These are phyloP conservation scores for Ormia ochracea DNA, from an alignment of 2,888 invertebrate species.

Conservation along the genomic window DNA sequence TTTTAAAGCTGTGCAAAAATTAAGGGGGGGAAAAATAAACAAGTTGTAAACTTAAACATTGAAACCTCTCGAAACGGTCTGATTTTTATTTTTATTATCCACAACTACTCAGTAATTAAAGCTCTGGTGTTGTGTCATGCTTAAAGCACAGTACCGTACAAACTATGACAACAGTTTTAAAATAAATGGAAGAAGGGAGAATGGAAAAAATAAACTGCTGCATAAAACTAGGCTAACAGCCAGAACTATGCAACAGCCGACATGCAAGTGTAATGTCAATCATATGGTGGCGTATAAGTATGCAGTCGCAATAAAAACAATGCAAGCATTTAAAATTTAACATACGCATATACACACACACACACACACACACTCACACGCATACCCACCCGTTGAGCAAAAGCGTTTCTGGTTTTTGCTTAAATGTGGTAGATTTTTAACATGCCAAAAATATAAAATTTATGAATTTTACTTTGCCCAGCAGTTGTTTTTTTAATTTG, in stretches of 20 bases:
- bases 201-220: slow-evolving; percentile 30
- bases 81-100: neutral
- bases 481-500: slow-evolving; percentile 20
- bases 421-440: slow-evolving; percentile 30
- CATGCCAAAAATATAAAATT: slow-evolving; percentile 39
- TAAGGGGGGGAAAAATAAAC: neutral
- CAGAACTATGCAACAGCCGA: slow-evolving; percentile 41
- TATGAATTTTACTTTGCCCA: slow-evolving; percentile 26
- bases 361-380: neutral
- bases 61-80: neutral
- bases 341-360: neutral
- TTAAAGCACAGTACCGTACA: slow-evolving; percentile 22
- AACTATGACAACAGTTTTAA: slow-evolving; percentile 32
- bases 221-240: slow-evolving; percentile 55
- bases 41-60: slow-evolving; percentile 27
- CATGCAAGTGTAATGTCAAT: slow-evolving; percentile 54
- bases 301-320: neutral
- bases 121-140: slow-evolving; percentile 7
- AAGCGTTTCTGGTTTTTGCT: slow-evolving; percentile 10
- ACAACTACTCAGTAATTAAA: slow-evolving; percentile 20
- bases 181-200: neutral
- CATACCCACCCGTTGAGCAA: neutral
- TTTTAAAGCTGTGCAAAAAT: slow-evolving; percentile 45
- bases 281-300: slow-evolving; percentile 30
- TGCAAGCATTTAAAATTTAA: neutral